These are phyloP conservation scores for Volucella inanis DNA, from an alignment of 2,888 invertebrate genomes.

Conservation along the genomic window DNA sequence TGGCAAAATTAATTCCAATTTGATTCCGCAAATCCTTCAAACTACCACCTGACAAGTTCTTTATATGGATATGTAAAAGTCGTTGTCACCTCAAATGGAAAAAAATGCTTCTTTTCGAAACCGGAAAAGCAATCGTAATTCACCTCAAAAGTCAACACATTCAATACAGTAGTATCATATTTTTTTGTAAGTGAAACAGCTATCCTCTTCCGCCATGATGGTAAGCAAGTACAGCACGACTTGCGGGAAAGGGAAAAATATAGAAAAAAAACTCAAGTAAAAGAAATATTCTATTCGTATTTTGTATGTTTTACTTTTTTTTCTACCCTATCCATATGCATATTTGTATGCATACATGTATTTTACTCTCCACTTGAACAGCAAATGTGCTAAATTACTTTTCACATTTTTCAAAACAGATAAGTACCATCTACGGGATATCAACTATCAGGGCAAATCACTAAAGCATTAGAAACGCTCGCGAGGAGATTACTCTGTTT, in stretches of 20 bases:
- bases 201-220: slow-evolving; percentile 48
- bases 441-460: slow-evolving; percentile 6
- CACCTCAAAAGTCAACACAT: slow-evolving; percentile 50
- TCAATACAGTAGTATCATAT: slow-evolving; percentile 1
- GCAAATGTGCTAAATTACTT: slow-evolving; percentile 45
- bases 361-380: background rate
- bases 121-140: slow-evolving; percentile 28
- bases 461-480: slow-evolving; percentile 19
- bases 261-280: background rate
- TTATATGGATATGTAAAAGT: no score
- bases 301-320: background rate
- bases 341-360: background rate
- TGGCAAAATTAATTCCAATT: no score
- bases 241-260: background rate
- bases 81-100: no score
- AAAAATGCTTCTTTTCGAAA: background rate
- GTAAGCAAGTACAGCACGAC: background rate
- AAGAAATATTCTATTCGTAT: background rate
- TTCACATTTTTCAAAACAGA: slow-evolving; percentile 59
- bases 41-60: no score
- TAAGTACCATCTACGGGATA: slow-evolving; percentile 20
- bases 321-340: background rate
- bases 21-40: no score
- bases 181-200: slow-evolving; percentile 29
- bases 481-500: slow-evolving; percentile 43